Conservation (phyloP, 2,888 invertebrate genomes). For the Steinernema scapterisci region DNA sequence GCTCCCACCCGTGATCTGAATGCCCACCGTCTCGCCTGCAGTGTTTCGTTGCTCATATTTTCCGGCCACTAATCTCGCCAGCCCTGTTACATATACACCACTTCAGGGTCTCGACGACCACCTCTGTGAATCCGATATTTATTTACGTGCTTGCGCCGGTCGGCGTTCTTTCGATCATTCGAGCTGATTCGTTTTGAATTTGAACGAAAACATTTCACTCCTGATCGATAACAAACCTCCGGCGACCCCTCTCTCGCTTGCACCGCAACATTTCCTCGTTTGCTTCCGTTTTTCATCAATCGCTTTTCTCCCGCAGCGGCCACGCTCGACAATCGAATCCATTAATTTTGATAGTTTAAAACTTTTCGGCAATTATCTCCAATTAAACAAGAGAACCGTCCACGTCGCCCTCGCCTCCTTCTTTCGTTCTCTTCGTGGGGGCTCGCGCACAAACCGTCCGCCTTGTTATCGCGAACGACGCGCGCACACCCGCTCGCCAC, state of each 20-base stretch:
- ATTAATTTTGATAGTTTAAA: neutral
- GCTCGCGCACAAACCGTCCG: slow-evolving; percentile 27
- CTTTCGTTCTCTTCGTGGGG: no score
- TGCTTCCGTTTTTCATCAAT: neutral
- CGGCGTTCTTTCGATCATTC: neutral
- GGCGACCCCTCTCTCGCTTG: no score
- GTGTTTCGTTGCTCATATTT: neutral
- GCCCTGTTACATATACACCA: neutral
- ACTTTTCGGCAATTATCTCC: no score
- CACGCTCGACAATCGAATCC: neutral
- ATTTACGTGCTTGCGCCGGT: no score
- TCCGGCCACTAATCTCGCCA: neutral
- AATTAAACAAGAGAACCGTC: neutral
- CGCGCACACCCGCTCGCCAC: slow-evolving; percentile 10
- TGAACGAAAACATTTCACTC: neutral
- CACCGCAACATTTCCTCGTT: neutral
- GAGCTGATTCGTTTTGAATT: neutral
- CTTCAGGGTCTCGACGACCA: neutral
- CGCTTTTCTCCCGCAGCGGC: neutral
- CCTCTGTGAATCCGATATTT: neutral
- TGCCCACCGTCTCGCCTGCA: neutral
- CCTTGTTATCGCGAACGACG: slow-evolving; percentile 13
- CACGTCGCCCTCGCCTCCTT: neutral
- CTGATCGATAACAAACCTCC: neutral
- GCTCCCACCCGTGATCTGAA: neutral